Base-by-base conservation (phyloP, 2,797 vertebrate species). In the Tolypeutes matacus region DNA sequence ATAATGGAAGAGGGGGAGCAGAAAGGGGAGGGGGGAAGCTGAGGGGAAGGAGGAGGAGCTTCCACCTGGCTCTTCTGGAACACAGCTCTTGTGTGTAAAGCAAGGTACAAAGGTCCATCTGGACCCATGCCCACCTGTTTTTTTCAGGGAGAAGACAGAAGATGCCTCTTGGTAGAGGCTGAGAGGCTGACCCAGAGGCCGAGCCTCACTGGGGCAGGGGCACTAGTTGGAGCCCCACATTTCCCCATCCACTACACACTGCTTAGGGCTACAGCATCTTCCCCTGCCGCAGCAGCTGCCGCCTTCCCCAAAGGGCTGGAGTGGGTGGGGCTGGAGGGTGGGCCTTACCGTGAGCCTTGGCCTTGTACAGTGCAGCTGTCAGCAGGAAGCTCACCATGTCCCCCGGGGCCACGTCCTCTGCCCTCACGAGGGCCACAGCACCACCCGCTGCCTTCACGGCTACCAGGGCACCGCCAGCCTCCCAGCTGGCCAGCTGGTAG, bases 291-390 rank as follows among this genome's bases (percentile, higher is more conserved):
- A 17, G 64, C 31, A 27, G 20, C 72, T 29, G 27, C 25, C 62
- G 36, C 72, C 85, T 58, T 84, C 80, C 56, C 11, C 31, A 70
- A 39, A 53, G 65, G 23, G 58, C 75, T n/a, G 21, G 53, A 36
- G 39, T 39, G 39, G 39, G 60, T 3, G 98, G 97, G 97, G 99
- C 99, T 99, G 97, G 27, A 95, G 96, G 97, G n/a, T 86, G 93
- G 62, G 70, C 42, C 98, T 98, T 98, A 99, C 99, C 99, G 0
- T 99, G 99, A 42, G 99, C 98, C 96, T 98, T 98, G 62, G 98
- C 97, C 97, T 98, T 99, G 97, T 99, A 99, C 92, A 99, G 98
- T 27, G 99, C 99, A 27, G 99, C 99, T 14, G 99, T 99, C 98
- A 99, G 97, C 99, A 99, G 99, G 98, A 99, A 99, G 97, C 97